Conservation (phyloP, 1,140 invertebrate genomes). For the Caenorhabditis remanei region DNA sequence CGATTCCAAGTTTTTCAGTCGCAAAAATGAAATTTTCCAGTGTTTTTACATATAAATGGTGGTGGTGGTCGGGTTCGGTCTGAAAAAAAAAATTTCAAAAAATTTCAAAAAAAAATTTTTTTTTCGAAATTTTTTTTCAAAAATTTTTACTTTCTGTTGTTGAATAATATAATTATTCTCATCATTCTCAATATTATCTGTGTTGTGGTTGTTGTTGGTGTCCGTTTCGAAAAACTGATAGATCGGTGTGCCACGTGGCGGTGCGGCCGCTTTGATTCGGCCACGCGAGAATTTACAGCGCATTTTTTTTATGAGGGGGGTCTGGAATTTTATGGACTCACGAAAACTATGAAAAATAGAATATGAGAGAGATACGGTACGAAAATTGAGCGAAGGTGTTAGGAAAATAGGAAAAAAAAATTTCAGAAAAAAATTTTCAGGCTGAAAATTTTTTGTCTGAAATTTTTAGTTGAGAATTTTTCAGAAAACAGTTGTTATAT, state of each 20-base stretch:
- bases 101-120: background rate
- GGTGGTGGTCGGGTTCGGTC: background rate
- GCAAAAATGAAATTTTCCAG: conserved; percentile 20
- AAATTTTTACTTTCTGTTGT: conserved; percentile 4
- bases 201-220: background rate
- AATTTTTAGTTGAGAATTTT: too few species aligned
- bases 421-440: too few species aligned
- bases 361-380: background rate
- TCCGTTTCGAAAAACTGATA: conserved; percentile 35
- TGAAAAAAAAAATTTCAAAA: background rate
- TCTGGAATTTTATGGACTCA: background rate
- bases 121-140: background rate
- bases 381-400: background rate
- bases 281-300: conserved; percentile 25
- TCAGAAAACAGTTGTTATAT: too few species aligned
- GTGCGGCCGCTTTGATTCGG: conserved; percentile 23
- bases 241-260: conserved; percentile 46
- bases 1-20: conserved; percentile 19
- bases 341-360: background rate
- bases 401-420: too few species aligned
- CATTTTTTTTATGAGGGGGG: background rate
- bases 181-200: background rate
- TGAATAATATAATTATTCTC: background rate
- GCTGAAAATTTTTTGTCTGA: too few species aligned
- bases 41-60: background rate